These are phyloP conservation scores for Stegostoma tigrinum DNA, from an alignment of 2,113 vertebrate genomes.

Conservation along the genomic window DNA sequence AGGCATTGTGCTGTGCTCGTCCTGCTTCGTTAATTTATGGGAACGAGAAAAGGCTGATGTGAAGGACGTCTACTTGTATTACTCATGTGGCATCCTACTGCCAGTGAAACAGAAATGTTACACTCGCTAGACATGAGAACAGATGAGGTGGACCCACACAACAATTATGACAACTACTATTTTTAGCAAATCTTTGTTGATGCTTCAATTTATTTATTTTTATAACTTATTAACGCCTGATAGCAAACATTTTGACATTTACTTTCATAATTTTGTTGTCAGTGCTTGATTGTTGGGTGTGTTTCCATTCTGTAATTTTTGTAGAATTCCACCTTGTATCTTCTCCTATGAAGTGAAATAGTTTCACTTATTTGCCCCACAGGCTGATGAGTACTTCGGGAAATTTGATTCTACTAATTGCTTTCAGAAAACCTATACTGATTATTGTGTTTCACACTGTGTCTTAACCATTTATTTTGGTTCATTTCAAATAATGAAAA, in stretches of 20 bases:
- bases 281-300: not conserved
- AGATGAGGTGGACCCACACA: conserved; percentile 5
- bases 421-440: not conserved
- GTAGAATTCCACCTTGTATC: not conserved
- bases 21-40: not conserved
- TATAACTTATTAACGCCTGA: not conserved
- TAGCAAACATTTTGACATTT: not conserved
- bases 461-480: not conserved
- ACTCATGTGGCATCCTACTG: not conserved
- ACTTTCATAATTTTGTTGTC: conserved; percentile 2
- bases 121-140: not conserved
- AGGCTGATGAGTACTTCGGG: not conserved
- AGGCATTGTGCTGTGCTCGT: not conserved
- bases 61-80: not conserved
- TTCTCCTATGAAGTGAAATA: not conserved
- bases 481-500: not conserved
- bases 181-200: conserved; percentile 15
- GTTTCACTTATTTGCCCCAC: not conserved
- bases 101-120: not conserved
- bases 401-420: not conserved
- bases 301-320: not conserved
- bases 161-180: not conserved
- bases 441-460: not conserved
- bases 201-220: conserved; percentile 29
- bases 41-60: not conserved